Evolutionary conservation across 1,140 invertebrate genomes (phyloP), one percentile per base, ranked within the genome.

Genomic region (Leptonema lineaticorne): DNA sequence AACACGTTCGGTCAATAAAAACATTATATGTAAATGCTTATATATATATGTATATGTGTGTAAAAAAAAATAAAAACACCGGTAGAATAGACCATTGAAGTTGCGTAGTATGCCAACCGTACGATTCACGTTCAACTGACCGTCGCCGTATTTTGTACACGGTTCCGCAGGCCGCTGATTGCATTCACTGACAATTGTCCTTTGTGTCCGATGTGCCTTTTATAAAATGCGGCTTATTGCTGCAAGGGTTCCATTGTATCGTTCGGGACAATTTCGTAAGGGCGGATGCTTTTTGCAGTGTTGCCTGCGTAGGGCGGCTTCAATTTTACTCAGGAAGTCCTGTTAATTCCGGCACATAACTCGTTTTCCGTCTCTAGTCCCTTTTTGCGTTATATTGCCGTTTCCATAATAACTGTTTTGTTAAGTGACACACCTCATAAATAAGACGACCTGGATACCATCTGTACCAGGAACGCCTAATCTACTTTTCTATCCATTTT

Each of bases 161-260:
- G 37, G 37, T 41, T 16, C 37, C 16, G 18, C 29, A 30, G 28
- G 11, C 24, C 45, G n/a, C 62, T 28, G 62, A 64, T 46, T 46
- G 62, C 62, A 64, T 28, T 60, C 29, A 29, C 16, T 29, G 20
- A 60, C 28, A 20, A 41, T 64, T 11, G 20, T 22, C 37, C 37
- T 14, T 41, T 41, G 37, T 41, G 37, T 9, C 16, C 37, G 37
- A n/a, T n/a, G n/a, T n/a, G n/a, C n/a, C n/a, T n/a, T n/a, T n/a
- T n/a, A 29, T 8, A 69, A 58, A 69, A 69, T 57, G 48, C 20
- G 46, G 67, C 60, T 69, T 63, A 69, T 69, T 69, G 67, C n/a
- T n/a, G n/a, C 67, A 53, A n/a, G 37, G 5, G n/a, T n/a, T n/a
- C 66, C 57, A 68, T 68, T 68, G 66, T 68, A 45, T 28, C 28